These are phyloP conservation scores for Anagyrus pseudococci DNA, from an alignment of 2,888 invertebrate species.

Conservation along the genomic window DNA sequence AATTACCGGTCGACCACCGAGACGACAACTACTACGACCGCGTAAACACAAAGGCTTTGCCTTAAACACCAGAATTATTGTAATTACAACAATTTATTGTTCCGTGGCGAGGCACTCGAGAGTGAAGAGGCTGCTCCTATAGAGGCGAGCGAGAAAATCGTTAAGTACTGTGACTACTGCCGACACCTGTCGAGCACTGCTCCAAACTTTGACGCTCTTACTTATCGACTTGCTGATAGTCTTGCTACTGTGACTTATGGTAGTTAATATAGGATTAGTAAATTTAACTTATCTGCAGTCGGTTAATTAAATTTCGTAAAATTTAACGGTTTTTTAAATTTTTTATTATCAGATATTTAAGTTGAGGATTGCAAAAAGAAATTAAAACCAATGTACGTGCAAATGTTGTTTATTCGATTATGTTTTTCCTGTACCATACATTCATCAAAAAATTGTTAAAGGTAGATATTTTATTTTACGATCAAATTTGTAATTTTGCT, in stretches of 20 bases:
- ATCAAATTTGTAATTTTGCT: no score
- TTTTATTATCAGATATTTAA: no score
- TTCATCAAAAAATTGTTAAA: background rate
- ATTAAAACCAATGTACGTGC: background rate
- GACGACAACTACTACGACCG: constrained; percentile 45
- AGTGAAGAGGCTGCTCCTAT: background rate
- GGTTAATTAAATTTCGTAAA: no score
- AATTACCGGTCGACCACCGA: constrained; percentile 45
- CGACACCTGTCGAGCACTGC: constrained; percentile 3
- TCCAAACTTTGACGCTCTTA: no score
- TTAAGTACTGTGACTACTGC: background rate
- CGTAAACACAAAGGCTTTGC: constrained; percentile 49
- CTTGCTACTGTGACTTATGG: no score
- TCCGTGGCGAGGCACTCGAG: constrained; percentile 16
- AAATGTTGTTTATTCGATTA: constrained; percentile 4
- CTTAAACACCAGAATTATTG: constrained; percentile 54
- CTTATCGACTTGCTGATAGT: no score
- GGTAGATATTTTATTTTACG: background rate
- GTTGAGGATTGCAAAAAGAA: background rate
- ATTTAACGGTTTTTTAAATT: no score
- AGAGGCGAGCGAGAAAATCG: constrained; percentile 6
- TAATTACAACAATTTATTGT: constrained; percentile 58
- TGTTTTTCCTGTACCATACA: constrained; percentile 23
- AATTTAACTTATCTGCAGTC: no score
- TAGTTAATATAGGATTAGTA: no score